A percentile compares a stretch with the other conserved stretches of the same genome.
These are phyloP conservation scores for Therioaphis trifolii DNA, from an alignment of 2,888 invertebrate genomes.

Conservation along the genomic window DNA sequence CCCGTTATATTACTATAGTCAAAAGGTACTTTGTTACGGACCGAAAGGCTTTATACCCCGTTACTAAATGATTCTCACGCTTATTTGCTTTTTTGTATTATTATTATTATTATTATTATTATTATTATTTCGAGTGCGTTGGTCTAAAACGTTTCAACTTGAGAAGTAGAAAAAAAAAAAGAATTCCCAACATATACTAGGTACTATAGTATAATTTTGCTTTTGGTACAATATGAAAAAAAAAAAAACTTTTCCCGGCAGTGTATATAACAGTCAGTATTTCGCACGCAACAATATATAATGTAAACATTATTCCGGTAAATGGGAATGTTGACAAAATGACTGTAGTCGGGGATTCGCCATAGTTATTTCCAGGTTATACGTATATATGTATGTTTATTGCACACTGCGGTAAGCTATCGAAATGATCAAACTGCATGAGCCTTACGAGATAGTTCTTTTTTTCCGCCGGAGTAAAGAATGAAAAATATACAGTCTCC, in stretches of 20 bases:
- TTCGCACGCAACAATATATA: too few species aligned
- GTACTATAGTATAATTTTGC: neutral
- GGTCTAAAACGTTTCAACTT: neutral
- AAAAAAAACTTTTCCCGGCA: too few species aligned
- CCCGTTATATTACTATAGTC: slow-evolving; percentile 40
- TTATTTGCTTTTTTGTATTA: neutral
- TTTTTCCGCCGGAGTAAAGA: neutral
- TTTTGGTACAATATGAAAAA: too few species aligned
- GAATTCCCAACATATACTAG: neutral
- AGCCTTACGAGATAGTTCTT: neutral
- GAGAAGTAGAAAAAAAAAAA: neutral
- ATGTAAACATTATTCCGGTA: neutral
- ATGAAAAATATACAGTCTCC: neutral
- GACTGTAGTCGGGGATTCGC: neutral
- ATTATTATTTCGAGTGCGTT: slow-evolving; percentile 17
- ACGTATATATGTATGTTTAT: neutral
- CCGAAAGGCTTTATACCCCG: slow-evolving; percentile 15
- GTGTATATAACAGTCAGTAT: too few species aligned
- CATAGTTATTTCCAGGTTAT: neutral
- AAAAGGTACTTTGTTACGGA: slow-evolving; percentile 48
- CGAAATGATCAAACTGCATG: neutral
- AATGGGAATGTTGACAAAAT: slow-evolving; percentile 35
- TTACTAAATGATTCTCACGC: slow-evolving; percentile 57
- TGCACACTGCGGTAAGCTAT: neutral
- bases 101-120: too few species aligned